Evolutionary conservation across 2,113 vertebrate genomes (phyloP).

Genomic region (Scartelaos histophorus): DNA sequence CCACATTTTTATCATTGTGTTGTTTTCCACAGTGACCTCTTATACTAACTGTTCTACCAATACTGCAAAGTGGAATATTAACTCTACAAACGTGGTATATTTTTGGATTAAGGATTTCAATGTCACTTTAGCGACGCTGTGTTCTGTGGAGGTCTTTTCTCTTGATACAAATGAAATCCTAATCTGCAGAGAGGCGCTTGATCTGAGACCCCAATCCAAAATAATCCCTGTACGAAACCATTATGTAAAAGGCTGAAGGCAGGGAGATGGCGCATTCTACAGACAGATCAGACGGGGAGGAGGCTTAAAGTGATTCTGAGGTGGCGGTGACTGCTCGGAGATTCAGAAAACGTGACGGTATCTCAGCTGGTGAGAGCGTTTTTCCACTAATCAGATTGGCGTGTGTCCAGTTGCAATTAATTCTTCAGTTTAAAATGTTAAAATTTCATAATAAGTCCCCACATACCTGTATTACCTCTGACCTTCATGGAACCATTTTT

Average conservation of each 20-base stretch:
- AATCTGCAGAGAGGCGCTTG: constrained; percentile 28
- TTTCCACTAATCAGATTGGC: too few relatives aligned
- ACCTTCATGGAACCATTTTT: too few relatives aligned
- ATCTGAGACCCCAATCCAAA: constrained; percentile 36
- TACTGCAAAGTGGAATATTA: not conserved
- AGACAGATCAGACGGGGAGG: not conserved
- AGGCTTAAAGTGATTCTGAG: not conserved
- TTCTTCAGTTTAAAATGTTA: too few relatives aligned
- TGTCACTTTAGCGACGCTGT: not conserved
- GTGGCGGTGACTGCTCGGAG: not conserved
- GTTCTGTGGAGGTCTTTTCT: not conserved
- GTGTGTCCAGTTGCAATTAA: too few relatives aligned
- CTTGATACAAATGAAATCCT: constrained; percentile 27
- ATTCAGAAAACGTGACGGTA: too few relatives aligned
- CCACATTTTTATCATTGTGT: too few relatives aligned
- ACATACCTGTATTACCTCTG: too few relatives aligned
- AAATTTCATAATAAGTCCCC: too few relatives aligned
- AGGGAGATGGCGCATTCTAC: constrained; percentile 6
- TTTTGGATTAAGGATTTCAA: not conserved
- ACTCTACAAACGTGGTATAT: not conserved
- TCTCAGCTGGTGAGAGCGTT: too few relatives aligned
- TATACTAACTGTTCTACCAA: not conserved
- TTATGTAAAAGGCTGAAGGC: constrained; percentile 57
- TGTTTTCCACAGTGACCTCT: too few relatives aligned
- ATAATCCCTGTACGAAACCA: constrained; percentile 56